Percentiles rank a stretch among this genome's conserved stretches.
Conservation (phyloP, 2,113 vertebrate species). For the Laterallus jamaicensis region DNA sequence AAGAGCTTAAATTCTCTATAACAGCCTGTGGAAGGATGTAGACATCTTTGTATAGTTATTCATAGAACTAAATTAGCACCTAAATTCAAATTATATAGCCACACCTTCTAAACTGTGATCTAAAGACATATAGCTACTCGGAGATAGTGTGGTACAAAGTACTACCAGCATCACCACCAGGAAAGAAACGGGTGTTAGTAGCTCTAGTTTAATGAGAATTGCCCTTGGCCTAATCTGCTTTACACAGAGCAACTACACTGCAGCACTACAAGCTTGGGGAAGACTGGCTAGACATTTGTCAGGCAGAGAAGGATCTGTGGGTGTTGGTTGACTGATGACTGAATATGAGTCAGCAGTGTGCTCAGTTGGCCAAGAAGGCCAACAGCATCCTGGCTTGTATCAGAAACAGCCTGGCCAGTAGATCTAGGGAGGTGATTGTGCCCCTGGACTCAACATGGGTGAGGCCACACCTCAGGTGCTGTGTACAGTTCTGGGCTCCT, state of each 20-base stretch:
- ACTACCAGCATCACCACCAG: background rate
- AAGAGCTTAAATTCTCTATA: background rate
- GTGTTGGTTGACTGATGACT: no score
- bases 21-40: background rate
- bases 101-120: background rate
- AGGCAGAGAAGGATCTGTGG: no score
- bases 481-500: no score
- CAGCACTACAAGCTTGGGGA: no score
- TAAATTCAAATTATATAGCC: background rate
- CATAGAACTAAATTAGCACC: background rate
- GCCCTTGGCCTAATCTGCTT: background rate
- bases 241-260: background rate
- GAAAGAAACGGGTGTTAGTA: background rate
- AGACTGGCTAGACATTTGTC: no score
- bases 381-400: no score
- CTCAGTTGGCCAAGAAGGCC: no score
- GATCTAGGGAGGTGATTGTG: no score
- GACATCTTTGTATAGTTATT: background rate
- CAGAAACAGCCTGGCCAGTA: no score
- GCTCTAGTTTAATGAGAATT: background rate
- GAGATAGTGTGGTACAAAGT: background rate
- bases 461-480: no score
- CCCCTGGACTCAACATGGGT: no score
- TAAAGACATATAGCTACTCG: background rate
- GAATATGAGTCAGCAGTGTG: no score